Base-by-base conservation (phyloP, 2,113 vertebrate genomes). In the Rattus rattus region DNA sequence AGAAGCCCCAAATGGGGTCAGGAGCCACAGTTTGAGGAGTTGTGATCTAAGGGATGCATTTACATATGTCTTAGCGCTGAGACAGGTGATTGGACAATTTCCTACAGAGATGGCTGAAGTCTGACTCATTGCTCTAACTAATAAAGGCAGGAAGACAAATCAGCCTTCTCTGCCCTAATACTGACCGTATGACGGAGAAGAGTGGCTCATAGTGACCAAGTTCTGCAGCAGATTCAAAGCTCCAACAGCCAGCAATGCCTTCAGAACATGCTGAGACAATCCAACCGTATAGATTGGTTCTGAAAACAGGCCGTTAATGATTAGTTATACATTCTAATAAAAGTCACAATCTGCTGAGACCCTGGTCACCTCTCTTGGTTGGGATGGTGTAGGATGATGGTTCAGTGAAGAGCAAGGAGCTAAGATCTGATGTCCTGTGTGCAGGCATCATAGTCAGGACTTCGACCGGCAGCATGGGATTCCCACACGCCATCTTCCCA, bases 131-230 rank as follows among this genome's bases (percentile, higher is more conserved):
- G 56, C 91, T 92, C 33, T 39, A 91, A 87, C 63, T 83, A 80
- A 83, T 95, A 70, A 26, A 90, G 76, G 43, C 43, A 84, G 79
- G 89, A 90, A 94, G 97, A 81, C 75, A 76, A 77, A 92, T 93
- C 97, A 80, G 92, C 65, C 88, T 93, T 76, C 54, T 63, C 95
- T 84, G 52, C 69, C 76, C 17, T 54, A 30, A 43, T 69, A 65
- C 92, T 97, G 97, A 76, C 93, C 97, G 97, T 92, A 88, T 96
- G 97, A 95, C 96, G 94, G 94, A 89, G 92, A 96, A 97, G 95
- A 98, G 94, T 86, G 93, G 56, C 75, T 95, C 85, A 30, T 33
- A 88, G 91, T 30, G 94, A 97, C 59, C 88, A 89, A 92, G 91
- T 92, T 97, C 83, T 67, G 61, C 94, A 95, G 84, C 77, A 76